Percentiles rank a stretch among this genome's conserved stretches.
Conservation (phyloP, 2,888 invertebrate species). For the Syrphus vitripennis region DNA sequence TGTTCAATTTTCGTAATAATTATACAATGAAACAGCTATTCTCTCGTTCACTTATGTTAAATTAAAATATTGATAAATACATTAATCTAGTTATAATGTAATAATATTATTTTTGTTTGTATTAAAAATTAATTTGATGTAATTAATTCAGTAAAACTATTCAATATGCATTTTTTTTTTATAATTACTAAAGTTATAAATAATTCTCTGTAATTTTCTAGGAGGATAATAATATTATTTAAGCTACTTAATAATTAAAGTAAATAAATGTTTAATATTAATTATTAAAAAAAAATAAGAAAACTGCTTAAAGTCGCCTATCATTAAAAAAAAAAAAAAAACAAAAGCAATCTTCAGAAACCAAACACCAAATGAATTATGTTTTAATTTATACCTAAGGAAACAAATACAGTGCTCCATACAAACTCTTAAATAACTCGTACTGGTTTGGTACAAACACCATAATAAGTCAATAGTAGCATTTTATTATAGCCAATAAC, state of each 20-base stretch:
- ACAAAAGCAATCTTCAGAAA: neutral
- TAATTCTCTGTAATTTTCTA: neutral
- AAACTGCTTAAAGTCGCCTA: neutral
- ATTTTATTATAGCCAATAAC: too few species aligned
- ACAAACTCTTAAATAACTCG: too few species aligned
- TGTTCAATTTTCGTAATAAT: conserved; percentile 53
- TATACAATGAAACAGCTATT: conserved; percentile 29
- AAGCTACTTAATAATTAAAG: conserved; percentile 55
- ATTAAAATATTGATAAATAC: neutral
- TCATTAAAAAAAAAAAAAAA: neutral
- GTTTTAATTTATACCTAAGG: neutral
- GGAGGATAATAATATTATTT: conserved; percentile 25
- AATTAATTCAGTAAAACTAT: neutral
- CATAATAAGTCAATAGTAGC: too few species aligned
- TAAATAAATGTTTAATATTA: conserved; percentile 24
- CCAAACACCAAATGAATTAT: neutral
- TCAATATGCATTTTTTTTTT: conserved; percentile 25
- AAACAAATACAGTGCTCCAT: too few species aligned
- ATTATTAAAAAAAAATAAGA: neutral
- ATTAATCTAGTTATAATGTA: neutral
- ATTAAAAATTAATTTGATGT: conserved; percentile 8
- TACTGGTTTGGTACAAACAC: too few species aligned
- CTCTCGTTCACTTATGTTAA: conserved; percentile 41
- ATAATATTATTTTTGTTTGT: conserved; percentile 6
- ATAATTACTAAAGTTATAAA: conserved; percentile 22